Evolutionary conservation across 1,140 invertebrate species (phyloP).

Genomic region (Macrobrachium nipponense): DNA sequence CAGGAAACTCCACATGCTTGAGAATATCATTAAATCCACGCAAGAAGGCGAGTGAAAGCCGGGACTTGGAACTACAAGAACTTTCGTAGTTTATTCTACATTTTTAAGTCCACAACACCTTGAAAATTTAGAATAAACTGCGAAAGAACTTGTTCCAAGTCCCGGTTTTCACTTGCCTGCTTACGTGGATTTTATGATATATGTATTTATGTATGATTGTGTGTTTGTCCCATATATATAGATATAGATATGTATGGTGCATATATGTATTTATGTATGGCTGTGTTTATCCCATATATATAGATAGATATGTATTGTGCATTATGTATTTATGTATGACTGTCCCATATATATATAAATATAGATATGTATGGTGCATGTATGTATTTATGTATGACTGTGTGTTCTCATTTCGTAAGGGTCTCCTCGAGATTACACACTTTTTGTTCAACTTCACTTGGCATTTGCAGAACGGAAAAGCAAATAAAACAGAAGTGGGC

Average conservation of each 20-base stretch:
- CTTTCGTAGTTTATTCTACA: too few species aligned
- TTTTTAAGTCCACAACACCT: too few species aligned
- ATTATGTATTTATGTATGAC: background rate
- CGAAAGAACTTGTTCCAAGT: background rate
- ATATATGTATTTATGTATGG: constrained; percentile 18
- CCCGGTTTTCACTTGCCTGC: background rate
- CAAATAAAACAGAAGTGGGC: too few species aligned
- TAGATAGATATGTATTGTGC: too few species aligned
- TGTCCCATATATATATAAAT: background rate
- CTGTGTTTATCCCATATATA: background rate
- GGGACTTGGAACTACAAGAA: too few species aligned
- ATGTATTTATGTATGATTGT: constrained; percentile 24
- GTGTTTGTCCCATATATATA: constrained; percentile 21
- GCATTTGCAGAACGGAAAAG: too few species aligned
- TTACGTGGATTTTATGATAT: background rate
- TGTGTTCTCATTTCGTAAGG: background rate
- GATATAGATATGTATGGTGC: constrained; percentile 15
- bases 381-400: constrained; percentile 16
- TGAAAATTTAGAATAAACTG: too few species aligned
- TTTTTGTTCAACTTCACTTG: background rate
- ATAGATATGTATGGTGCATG: constrained; percentile 7
- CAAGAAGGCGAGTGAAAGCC: too few species aligned
- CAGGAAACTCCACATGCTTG: too few species aligned
- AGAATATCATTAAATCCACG: too few species aligned
- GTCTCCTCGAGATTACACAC: background rate